Evolutionary conservation across 2,113 vertebrate genomes (phyloP).

Genomic region (Pterophyllum scalare): DNA sequence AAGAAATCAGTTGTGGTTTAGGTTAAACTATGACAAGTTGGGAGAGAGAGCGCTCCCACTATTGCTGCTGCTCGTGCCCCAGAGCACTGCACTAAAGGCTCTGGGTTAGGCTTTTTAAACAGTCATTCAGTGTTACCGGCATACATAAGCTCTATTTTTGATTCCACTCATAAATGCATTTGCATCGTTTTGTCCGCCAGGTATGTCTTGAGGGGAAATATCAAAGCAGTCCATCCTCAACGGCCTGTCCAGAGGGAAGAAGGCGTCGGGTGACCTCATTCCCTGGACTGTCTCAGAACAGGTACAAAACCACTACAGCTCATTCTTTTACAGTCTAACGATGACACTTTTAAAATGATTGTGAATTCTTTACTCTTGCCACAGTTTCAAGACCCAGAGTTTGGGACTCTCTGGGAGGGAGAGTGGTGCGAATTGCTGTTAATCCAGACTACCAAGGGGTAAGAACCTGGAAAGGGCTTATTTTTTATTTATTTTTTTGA

Average conservation of each 20-base stretch:
- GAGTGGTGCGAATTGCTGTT: slow-evolving; percentile 94
- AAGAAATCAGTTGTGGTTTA: not conserved
- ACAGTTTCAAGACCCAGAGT: slow-evolving; percentile 97
- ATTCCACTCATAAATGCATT: not conserved
- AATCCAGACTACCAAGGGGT: slow-evolving; percentile 99
- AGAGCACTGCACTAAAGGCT: not conserved
- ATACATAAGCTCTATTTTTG: not conserved
- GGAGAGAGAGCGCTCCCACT: not conserved
- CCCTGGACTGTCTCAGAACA: slow-evolving; percentile 98
- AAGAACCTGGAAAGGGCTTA: slow-evolving; percentile 21
- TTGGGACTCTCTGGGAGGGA: slow-evolving; percentile 90
- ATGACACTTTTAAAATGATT: not conserved
- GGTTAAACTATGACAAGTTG: not conserved
- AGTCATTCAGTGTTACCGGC: not conserved
- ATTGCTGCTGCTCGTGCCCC: not conserved
- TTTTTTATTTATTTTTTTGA: not conserved
- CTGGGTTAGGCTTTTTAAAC: not conserved
- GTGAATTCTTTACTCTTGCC: not conserved
- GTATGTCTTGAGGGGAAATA: slow-evolving; percentile 96
- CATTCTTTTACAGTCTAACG: not conserved
- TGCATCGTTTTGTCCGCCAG: slow-evolving; percentile 64
- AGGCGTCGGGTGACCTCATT: slow-evolving; percentile 96
- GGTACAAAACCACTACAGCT: slow-evolving; percentile 73
- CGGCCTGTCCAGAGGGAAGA: slow-evolving; percentile 95
- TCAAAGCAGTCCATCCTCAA: slow-evolving; percentile 93